Evolutionary conservation across 2,113 vertebrate genomes (phyloP).

Genomic region (Mungos mungo): DNA sequence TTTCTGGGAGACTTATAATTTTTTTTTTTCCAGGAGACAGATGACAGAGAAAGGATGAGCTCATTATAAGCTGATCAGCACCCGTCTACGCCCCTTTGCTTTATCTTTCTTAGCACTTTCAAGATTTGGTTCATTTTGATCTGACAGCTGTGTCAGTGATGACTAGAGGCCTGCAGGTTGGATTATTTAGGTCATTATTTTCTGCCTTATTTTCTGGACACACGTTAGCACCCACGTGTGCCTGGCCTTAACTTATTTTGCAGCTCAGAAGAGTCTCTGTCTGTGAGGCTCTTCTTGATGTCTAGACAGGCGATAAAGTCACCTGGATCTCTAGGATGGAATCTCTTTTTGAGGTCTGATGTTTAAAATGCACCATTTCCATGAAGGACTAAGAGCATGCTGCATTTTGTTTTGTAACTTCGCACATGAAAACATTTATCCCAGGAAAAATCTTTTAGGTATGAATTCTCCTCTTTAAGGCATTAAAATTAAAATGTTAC

Average conservation of each 20-base stretch:
- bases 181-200: background rate
- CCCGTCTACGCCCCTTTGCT: background rate
- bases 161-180: background rate
- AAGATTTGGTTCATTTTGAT: background rate
- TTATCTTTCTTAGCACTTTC: background rate
- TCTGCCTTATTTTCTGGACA: background rate
- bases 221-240: background rate
- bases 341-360: slow-evolving; percentile 3
- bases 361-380: slow-evolving; percentile 48
- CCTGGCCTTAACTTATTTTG: background rate
- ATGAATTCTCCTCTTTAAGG: background rate
- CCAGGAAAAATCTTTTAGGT: background rate
- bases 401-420: slow-evolving; percentile 33
- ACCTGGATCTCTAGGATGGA: background rate
- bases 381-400: background rate
- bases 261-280: background rate
- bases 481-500: slow-evolving; percentile 4
- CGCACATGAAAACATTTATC: background rate
- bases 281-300: background rate
- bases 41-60: background rate
- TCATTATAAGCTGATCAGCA: background rate
- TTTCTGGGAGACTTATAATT: slow-evolving; percentile 8
- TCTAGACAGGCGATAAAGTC: background rate
- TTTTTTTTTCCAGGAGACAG: background rate
- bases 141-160: background rate